Base-by-base conservation (phyloP, 2,888 invertebrate species). In the Noctua fimbriata region DNA sequence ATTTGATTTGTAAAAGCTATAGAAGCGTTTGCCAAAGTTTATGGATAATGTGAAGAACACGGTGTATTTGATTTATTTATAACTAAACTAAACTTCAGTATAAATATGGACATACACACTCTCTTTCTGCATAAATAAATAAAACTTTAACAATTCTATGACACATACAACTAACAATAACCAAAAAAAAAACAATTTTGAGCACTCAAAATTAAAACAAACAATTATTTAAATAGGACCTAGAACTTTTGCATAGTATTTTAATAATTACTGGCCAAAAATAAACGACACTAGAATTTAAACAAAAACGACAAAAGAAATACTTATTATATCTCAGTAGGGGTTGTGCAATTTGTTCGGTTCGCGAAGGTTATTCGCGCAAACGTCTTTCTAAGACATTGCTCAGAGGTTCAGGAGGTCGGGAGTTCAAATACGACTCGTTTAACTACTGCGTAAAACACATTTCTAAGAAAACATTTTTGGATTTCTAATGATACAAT, bases 381-480 rank as follows among this genome's bases (percentile, higher is more conserved):
- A 79, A n/a, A 78, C 70, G 47, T 60, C 63, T 79, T 74, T 79
- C 79, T 78, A 52, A 78, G 69, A 44, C n/a, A 58, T 71, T 80
- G 72, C 49, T 66, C 65, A 52, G 7, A 36, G 49, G 82, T 47
- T 85, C 86, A 76, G 24, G 72, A 73, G 83, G 83, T 83, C 69
- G 76, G 49, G 47, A 60, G 86, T 65, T 83, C 83, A 83, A 82
- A 76, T 73, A 63, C 60, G n/a, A 28, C 44, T 60, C 60, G 70
- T n/a, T 44, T 81, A 63, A 32, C 67, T 47, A 32, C 73, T 84
- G 65, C 47, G 21, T 14, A 49, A 55, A 14, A 55, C 6, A 74
- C 65, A 81, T 83, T 81, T 75, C 71, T 83, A 7, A 32, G 71
- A 79, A 81, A 84, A 71, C 21, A 69, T 28, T 63, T 74, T 67